These are phyloP conservation scores for Yponomeuta malinellus DNA, from an alignment of 2,888 invertebrate genomes.

Conservation along the genomic window DNA sequence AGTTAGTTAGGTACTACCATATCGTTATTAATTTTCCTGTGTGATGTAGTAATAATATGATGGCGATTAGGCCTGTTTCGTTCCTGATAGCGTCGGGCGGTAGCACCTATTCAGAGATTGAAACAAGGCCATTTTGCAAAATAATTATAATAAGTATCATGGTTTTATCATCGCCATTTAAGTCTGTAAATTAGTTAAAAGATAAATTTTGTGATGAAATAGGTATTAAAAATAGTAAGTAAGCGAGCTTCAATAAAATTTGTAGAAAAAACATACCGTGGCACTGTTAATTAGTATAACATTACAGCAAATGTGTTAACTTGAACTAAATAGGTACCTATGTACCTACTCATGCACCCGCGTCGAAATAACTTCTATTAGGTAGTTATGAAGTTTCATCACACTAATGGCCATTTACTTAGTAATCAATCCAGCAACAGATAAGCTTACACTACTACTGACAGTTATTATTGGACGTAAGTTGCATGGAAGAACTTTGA, in stretches of 20 bases:
- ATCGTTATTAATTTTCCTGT: not conserved
- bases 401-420: too few species aligned
- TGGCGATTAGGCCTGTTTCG: not conserved
- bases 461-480: too few species aligned
- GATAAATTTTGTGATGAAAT: not conserved
- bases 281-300: not conserved
- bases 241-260: conserved; percentile 4
- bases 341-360: too few species aligned
- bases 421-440: too few species aligned
- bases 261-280: not conserved
- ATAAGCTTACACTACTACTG: too few species aligned
- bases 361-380: not conserved
- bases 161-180: not conserved
- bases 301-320: not conserved
- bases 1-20: not conserved
- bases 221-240: not conserved
- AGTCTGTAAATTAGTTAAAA: not conserved
- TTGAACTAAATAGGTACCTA: not conserved
- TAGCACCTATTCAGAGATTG: too few species aligned
- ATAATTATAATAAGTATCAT: too few species aligned
- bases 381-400: not conserved
- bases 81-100: too few species aligned
- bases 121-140: too few species aligned
- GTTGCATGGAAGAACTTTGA: too few species aligned
- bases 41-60: not conserved